Evolutionary conservation across 2,888 invertebrate genomes (phyloP), one percentile per base, ranked within the genome.

Genomic region (Protodeltote pygarga): DNA sequence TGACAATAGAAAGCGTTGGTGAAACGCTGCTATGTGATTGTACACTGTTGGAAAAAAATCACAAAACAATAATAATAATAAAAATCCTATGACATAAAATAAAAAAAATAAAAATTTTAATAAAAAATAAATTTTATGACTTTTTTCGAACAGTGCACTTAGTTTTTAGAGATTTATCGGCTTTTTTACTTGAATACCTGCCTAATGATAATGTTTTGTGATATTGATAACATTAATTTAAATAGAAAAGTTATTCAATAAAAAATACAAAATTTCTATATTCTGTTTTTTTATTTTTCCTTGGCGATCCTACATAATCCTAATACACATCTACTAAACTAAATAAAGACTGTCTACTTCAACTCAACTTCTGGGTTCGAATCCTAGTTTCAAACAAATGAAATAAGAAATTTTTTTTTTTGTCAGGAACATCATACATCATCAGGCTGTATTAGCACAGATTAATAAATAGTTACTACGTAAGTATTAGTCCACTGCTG

Each of bases 251-350:
- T 76, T 89, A 86, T 87, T 89, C 87, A 89, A 89, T 87, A 89
- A 89, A 88, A 88, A 89, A 82, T 78, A 87, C 73, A 90, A 90
- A 90, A 89, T 85, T 89, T 88, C 83, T 87, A 88, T 19, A 21
- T 25, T 9, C 10, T 9, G 23, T 40, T 74, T 73, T n/a, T 79
- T 65, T 63, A 17, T 52, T 60, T 32, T 14, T 4, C 5, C 73
- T 71, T 74, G 6, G 13, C 2, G 19, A 1, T 11, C 9, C 24
- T 15, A 6, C 10, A n/a, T n/a, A n/a, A n/a, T n/a, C n/a, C n/a
- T n/a, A n/a, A n/a, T n/a, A n/a, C n/a, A n/a, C n/a, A n/a, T n/a
- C n/a, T n/a, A n/a, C n/a, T n/a, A n/a, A n/a, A n/a, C n/a, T n/a
- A n/a, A n/a, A n/a, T n/a, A n/a, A n/a, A n/a, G n/a, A n/a, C n/a